Percentiles rank a stretch among this genome's conserved stretches.
Conservation (phyloP, 2,888 invertebrate species). For the Ophioninae sp. region DNA sequence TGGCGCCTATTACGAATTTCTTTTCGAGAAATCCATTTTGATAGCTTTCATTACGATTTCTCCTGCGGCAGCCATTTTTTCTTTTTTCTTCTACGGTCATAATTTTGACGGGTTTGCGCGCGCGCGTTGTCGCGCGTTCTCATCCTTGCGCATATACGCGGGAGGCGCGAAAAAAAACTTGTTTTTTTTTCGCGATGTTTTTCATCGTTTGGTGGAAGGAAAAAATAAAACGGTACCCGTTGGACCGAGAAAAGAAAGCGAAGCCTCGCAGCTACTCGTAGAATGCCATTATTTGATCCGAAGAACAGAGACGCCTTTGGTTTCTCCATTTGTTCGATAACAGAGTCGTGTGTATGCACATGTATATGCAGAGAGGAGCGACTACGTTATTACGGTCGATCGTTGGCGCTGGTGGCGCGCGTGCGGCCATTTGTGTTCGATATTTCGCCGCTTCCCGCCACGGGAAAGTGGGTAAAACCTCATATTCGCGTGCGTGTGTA, state of each 20-base stretch:
- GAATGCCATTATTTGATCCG: neutral
- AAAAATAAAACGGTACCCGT: neutral
- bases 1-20: neutral
- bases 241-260: neutral
- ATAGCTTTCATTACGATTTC: neutral
- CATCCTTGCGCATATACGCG: conserved; percentile 7
- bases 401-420: conserved; percentile 65
- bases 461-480: conserved; percentile 68
- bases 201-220: neutral
- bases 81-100: neutral
- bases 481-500: neutral
- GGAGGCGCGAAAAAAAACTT: conserved; percentile 6
- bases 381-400: conserved; percentile 59
- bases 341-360: conserved; percentile 24
- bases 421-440: conserved; percentile 74
- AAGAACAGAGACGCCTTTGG: conserved; percentile 52
- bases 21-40: neutral
- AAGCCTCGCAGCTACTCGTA: neutral
- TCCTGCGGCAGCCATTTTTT: conserved; percentile 10
- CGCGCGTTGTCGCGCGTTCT: neutral
- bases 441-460: conserved; percentile 72
- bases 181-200: neutral
- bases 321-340: conserved; percentile 66
- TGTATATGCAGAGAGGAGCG: conserved; percentile 13
- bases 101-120: conserved; percentile 3